Evolutionary conservation across 2,113 vertebrate genomes (phyloP).

Genomic region (Himantopus leucocephalus): DNA sequence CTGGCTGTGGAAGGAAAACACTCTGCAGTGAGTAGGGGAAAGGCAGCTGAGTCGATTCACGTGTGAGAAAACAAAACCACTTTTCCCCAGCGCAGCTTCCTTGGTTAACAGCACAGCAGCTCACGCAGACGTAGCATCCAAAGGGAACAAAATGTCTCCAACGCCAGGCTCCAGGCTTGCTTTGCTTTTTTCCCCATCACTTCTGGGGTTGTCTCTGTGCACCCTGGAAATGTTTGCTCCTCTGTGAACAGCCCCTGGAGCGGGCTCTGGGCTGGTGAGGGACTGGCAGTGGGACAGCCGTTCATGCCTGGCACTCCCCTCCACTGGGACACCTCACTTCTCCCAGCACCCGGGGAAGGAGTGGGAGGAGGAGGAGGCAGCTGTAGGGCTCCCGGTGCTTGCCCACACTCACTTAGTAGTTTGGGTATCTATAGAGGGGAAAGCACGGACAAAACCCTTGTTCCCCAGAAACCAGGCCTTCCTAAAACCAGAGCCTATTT

Average conservation of each 20-base stretch:
- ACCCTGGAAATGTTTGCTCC: background rate
- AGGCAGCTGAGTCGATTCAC: fast-evolving
- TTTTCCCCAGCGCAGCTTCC: background rate
- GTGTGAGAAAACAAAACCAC: background rate
- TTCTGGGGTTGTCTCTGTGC: fast-evolving
- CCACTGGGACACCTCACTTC: fast-evolving
- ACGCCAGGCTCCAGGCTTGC: background rate
- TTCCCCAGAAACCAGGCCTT: background rate
- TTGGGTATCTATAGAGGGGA: background rate
- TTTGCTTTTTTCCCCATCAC: background rate
- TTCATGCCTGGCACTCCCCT: background rate
- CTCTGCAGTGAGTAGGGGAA: background rate
- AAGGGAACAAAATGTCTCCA: background rate
- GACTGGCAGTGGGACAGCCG: background rate
- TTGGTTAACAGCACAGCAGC: background rate
- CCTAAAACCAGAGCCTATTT: background rate
- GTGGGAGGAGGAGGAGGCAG: background rate
- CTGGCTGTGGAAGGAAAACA: background rate
- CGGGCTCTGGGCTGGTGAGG: background rate
- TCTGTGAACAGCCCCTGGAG: fast-evolving
- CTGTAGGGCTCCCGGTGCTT: background rate
- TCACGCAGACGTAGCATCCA: background rate
- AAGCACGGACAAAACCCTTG: background rate
- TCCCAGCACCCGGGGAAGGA: background rate
- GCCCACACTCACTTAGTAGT: background rate